Evolutionary conservation across 2,113 vertebrate species (phyloP), one percentile per base, ranked within the genome.

Genomic region (Burhinus oedicnemus): DNA sequence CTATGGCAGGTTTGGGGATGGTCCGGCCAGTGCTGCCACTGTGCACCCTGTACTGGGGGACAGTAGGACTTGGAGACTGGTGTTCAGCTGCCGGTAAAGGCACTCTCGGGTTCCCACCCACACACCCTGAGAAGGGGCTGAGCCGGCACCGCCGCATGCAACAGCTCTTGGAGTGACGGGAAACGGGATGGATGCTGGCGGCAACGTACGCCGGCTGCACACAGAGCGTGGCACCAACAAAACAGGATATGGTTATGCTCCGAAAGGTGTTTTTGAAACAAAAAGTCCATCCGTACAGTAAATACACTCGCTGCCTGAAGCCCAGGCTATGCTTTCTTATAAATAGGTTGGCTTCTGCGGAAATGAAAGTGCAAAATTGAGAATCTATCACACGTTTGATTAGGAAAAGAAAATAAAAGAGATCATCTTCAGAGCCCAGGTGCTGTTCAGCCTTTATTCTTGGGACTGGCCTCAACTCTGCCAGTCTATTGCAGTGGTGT

Each of bases 301-400:
- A 74, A 60, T 11, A 12, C 60, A 11, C 9, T 6, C 11, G 2
- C 51, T 58, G 75, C 16, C 69, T 38, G 2, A 0, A 42, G 68
- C 30, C 1, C 26, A 11, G 72, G 69, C 49, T 27, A 6, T 5
- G 69, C 42, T 54, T 70, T 75, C 85, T 55, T 36, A 27, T 11
- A 54, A 38, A n/a, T 12, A 40, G 52, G 25, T 27, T 36, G 72
- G 2, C 7, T 87, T 36, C 82, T 47, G 44, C 2, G 4, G 70
- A 79, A 92, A 76, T 8, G 61, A 61, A 62, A 93, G 52, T 4
- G 38, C 51, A 23, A 32, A 69, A 44, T 0, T 1, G 52, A 91
- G 65, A 44, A 54, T n/a, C 92, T 83, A 21, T 2, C 45, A 2
- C 2, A 0, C 0, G 1, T 7, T 2, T 15, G 32, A 16, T 9